Base-by-base conservation (phyloP, 1,140 invertebrate genomes). In the Psilanteris sp. region DNA sequence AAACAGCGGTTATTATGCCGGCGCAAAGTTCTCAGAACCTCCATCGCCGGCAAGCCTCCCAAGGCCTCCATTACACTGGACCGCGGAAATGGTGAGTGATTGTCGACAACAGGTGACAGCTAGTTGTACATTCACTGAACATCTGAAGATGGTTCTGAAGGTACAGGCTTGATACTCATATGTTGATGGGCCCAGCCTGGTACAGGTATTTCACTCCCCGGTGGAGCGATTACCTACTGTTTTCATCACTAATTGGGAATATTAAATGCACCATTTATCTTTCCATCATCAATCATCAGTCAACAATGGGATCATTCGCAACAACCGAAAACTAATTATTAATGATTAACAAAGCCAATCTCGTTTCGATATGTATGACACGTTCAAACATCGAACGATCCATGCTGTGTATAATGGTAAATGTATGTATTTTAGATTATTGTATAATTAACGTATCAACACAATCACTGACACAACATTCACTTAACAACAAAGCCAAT, bases 21-120 rank as follows among this genome's bases (percentile, higher is more conserved):
- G 91, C 67, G 90, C 91, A 6, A 92, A 91, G 70, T 92, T 91
- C 75, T 91, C 89, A 16, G 91, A 91, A 48, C 90, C 91, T 24
- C 91, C 91, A 3, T 89, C 91, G 15, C 90, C 91, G 2, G 87
- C 90, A 39, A 89, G 88, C 52, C 81, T 92, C 24, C 91, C 91
- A 4, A 90, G 90, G 73, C 91, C 91, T 37, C 91, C 91, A 27
- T 83, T 83, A 11, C 90, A 90, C 64, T 92, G 91, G 91, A 90
- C 84, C 48, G 73, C 78, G 39, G 32, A 81, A 4, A 83, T 83
- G 68, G 62, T 16, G 18, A 76, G 57, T 48, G 26, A 26, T 10
- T 72, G 64, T 36, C 87, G n/a, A n/a, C n/a, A 79, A 32, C 78
- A 77, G 78, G 46, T 72, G 54, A 32, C 43, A 22, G 67, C 77